Evolutionary conservation across 2,888 invertebrate species (phyloP), one percentile per base, ranked within the genome.

Genomic region (Drosophila ezoana): DNA sequence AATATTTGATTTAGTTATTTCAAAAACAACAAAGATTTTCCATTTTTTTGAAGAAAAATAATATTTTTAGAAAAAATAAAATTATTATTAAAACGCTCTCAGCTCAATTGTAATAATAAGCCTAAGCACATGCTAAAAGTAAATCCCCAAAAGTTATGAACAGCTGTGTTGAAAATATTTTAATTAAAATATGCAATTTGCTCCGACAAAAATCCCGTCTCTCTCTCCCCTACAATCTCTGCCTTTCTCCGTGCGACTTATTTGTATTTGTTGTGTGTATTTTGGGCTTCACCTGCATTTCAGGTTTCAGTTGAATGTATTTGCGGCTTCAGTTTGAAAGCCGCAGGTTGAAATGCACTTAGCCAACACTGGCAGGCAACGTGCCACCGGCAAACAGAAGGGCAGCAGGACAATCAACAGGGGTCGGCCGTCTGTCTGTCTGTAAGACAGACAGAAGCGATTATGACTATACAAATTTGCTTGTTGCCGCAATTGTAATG

Each of bases 381-480:
- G 56, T 14, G 69, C 51, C 35, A 20, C 52, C 48, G 20, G 43
- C 18, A 47, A 51, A 38, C 20, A 10, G 35, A 8, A 10, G 16
- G 18, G 1, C 14, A 28, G 16, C 23, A n/a, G 28, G 28, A 28
- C 28, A 28, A 28, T 28, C 28, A 28, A 28, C 28, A 28, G 8
- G 28, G 28, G 28, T 28, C 28, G 8, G 28, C 8, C 23, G 23
- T 8, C 23, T 28, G 23, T 28, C 23, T 8, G 23, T 13, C 4
- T 35, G 35, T 14, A 9, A 0, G 20, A 43, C 43, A 69, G 54
- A 44, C 60, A 20, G 56, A 66, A 60, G 67, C 69, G 72, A 83
- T 86, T 86, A 82, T 88, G 80, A 62, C 80, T 60, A 49, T 65
- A 67, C 71, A 79, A 79, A 88, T 80, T 69, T 83, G 68, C 89